Base-by-base conservation (phyloP, 2,888 invertebrate species). In the Tineola bisselliella region DNA sequence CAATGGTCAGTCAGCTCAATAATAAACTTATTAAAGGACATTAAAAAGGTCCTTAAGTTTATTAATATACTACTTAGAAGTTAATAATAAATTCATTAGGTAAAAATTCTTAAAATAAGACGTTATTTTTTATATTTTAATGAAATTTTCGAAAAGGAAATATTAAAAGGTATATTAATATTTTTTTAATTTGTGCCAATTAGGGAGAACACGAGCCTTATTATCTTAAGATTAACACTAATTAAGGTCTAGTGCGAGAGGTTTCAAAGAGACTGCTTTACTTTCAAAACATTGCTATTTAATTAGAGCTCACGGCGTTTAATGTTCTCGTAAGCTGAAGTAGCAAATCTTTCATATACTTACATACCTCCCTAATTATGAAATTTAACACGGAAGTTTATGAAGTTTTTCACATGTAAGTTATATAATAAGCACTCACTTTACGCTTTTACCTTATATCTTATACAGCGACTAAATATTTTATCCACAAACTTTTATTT, bases 191-290 rank as follows among this genome's bases (percentile, higher is more conserved):
- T 58, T 33, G 17, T 33, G 33, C 72, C 74, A 81, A 83, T 81
- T 84, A 84, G 77, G 74, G 68, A 71, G 75, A 79, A 76, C 73
- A 77, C 73, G 76, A 73, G 73, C 77, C 79, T 82, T 81, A 83
- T 83, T 82, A 81, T 79, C 77, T 75, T 77, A 77, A 83, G 78
- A 82, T 82, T 80, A 79, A 78, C 77, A 76, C 77, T 84, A 83
- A 84, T 86, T 84, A 83, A 76, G 77, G 71, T 71, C 25, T 5
- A 71, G 69, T 63, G 64, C 69, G 64, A 66, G 69, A 60, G 65
- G 71, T 70, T 74, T 79, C 81, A 83, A 84, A 84, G 84, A 69
- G 68, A 81, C 76, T 70, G 75, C 66, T 70, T 72, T 70, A 71
- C 75, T 81, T 81, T 81, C 74, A 77, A 74, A 76, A 73, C 73